Base-by-base conservation (phyloP, 2,113 vertebrate species). In the Dipodomys spectabilis region DNA sequence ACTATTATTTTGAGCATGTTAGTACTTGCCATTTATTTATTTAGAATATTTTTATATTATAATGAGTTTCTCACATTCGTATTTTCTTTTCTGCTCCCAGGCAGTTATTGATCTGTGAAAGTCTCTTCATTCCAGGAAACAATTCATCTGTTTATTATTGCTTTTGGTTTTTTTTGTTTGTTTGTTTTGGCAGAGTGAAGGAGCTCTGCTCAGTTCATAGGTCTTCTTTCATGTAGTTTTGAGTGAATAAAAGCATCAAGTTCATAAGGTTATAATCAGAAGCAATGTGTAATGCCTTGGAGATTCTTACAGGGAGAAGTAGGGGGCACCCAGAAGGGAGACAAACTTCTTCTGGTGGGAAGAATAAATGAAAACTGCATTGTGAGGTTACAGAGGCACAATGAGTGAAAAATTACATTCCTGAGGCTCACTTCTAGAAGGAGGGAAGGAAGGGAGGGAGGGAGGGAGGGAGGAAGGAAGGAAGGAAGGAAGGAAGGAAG, bases 21-120 rank as follows among this genome's bases (percentile, higher is more conserved):
- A 94, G 93, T 96, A 94, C 94, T 95, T 96, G 95, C 95, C 95
- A 94, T 97, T 97, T 96, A 95, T 96, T 97, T 97, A 95, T 95
- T 93, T 97, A 88, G 95, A 97, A 95, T 95, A 96, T 95, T 96
- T 95, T 95, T 92, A 86, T 96, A 94, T 94, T 94, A 93, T 96
- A 96, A 96, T 97, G 93, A 97, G 92, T 82, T 95, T 95, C 93
- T 95, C 93, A 94, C 94, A 94, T 93, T 90, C 86, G 92, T 95
- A 80, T 88, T 97, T 92, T 94, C 90, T 93, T 93, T 72, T 68
- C 60, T 80, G 71, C 88, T 93, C 35, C 2, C 28, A 90, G 86
- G 75, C 86, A 81, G 57, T 82, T 95, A 95, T 79, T 78, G 93
- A 96, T 93, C 96, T 95, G 91, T 86, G 85, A 94, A 92, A 81